phyloP scores from a whole-genome alignment of 2,113 vertebrate species.

The Nothoprocta perdicaria region DNA sequence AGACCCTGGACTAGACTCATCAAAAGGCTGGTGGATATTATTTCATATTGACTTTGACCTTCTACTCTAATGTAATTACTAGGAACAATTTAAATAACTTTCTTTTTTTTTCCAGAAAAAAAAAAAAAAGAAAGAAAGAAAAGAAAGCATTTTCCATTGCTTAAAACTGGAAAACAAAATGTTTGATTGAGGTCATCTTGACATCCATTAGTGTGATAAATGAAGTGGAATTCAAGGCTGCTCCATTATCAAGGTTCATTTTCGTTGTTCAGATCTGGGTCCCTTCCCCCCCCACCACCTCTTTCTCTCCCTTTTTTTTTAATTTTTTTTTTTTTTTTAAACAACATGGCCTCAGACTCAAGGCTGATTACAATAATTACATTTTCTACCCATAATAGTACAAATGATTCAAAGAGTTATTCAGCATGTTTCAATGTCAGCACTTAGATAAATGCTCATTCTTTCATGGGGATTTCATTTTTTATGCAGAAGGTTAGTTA shows the following conservation, averaged over 20 bases:
- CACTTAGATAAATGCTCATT: conserved; percentile 75
- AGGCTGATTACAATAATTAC: conserved; percentile 81
- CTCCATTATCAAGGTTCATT: conserved; percentile 80
- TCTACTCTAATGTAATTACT: conserved; percentile 86
- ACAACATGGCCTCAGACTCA: conserved; percentile 76
- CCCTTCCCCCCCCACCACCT: background rate
- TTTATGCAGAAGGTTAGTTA: conserved; percentile 73
- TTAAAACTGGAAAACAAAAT: conserved; percentile 82
- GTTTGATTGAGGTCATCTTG: conserved; percentile 90
- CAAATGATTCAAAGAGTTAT: conserved; percentile 75
- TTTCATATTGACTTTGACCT: conserved; percentile 78
- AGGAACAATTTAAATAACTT: conserved; percentile 86
- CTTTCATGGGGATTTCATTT: conserved; percentile 70
- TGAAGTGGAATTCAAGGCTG: conserved; percentile 83
- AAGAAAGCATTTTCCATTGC: conserved; percentile 68
- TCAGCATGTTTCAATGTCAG: conserved; percentile 77
- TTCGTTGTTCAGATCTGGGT: conserved; percentile 74
- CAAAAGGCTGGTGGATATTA: conserved; percentile 62
- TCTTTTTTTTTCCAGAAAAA: conserved; percentile 51
- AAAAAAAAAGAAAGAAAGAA: background rate
- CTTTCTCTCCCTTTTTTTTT: background rate
- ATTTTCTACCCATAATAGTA: conserved; percentile 78
- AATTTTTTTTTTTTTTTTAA: conserved; percentile 25
- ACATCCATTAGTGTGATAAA: conserved; percentile 85
- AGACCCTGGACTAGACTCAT: conserved; percentile 54